These are phyloP conservation scores for Alcis repandata DNA, from an alignment of 2,888 invertebrate species.

Conservation along the genomic window DNA sequence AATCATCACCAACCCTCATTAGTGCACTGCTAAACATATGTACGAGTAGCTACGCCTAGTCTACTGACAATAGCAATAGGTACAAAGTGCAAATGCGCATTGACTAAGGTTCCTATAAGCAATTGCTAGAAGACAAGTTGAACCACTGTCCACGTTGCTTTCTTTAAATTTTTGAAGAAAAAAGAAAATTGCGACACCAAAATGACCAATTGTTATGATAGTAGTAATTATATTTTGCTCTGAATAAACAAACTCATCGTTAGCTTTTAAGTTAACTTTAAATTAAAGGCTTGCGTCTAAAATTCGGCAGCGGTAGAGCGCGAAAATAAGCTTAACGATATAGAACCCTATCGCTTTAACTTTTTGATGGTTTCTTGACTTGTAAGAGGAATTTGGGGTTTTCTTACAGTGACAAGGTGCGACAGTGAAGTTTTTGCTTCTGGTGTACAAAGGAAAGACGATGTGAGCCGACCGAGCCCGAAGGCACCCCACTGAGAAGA, in stretches of 20 bases:
- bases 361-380: background rate
- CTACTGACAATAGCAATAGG: too few species aligned
- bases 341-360: slow-evolving; percentile 21
- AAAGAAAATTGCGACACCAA: background rate
- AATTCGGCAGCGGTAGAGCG: slow-evolving; percentile 76
- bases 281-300: slow-evolving; percentile 80
- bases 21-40: too few species aligned
- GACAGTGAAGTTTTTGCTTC: slow-evolving; percentile 15
- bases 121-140: too few species aligned
- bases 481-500: slow-evolving; percentile 81
- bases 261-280: slow-evolving; percentile 76
- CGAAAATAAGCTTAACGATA: slow-evolving; percentile 40
- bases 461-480: slow-evolving; percentile 67
- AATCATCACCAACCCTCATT: too few species aligned
- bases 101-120: too few species aligned
- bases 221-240: slow-evolving; percentile 58
- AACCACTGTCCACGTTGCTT: background rate
- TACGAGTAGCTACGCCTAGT: too few species aligned
- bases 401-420: slow-evolving; percentile 27
- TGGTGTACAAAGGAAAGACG: slow-evolving; percentile 56
- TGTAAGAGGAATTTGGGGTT: background rate
- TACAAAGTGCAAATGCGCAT: too few species aligned
- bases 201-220: slow-evolving; percentile 15
- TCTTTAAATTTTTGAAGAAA: too few species aligned
- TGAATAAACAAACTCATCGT: slow-evolving; percentile 68